A percentile compares a stretch with the other conserved stretches of the same genome.
Evolutionary conservation across 2,113 vertebrate genomes (phyloP).

Genomic region (Daubentonia madagascariensis): DNA sequence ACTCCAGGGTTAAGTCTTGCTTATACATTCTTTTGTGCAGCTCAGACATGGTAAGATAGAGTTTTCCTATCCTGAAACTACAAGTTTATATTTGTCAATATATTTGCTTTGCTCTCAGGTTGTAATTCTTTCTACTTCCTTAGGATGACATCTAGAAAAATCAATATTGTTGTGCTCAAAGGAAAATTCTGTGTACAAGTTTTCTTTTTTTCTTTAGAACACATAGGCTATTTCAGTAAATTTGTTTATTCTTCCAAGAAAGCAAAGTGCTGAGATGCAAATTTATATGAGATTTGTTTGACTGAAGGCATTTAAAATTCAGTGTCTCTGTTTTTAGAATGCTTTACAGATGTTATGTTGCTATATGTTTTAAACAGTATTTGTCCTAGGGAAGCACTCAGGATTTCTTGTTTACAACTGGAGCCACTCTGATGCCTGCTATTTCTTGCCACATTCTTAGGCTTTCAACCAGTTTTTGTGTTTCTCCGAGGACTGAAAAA

Average conservation of each 20-base stretch:
- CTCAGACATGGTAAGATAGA: not conserved
- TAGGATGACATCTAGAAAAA: not conserved
- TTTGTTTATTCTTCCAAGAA: conserved; percentile 9
- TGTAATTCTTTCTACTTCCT: conserved; percentile 1
- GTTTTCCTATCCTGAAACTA: not conserved
- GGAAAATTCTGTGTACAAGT: not conserved
- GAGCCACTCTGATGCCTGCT: not conserved
- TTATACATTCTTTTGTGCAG: not conserved
- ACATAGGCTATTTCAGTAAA: not conserved
- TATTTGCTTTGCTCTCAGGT: not conserved
- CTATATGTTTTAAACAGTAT: not conserved
- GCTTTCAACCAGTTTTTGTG: not conserved
- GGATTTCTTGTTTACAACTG: not conserved
- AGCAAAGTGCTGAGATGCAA: not conserved
- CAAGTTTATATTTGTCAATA: not conserved
- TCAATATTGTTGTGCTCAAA: not conserved
- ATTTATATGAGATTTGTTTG: not conserved
- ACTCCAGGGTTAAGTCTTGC: not conserved
- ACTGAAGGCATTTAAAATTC: not conserved
- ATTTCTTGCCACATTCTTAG: not conserved
- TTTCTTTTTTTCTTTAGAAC: not conserved
- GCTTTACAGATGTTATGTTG: not conserved
- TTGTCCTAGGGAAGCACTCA: not conserved
- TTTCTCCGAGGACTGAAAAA: not conserved
- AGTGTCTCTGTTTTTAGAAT: not conserved